These are phyloP conservation scores for Phalloptychus januarius DNA, from an alignment of 2,797 vertebrate species.

Conservation along the genomic window DNA sequence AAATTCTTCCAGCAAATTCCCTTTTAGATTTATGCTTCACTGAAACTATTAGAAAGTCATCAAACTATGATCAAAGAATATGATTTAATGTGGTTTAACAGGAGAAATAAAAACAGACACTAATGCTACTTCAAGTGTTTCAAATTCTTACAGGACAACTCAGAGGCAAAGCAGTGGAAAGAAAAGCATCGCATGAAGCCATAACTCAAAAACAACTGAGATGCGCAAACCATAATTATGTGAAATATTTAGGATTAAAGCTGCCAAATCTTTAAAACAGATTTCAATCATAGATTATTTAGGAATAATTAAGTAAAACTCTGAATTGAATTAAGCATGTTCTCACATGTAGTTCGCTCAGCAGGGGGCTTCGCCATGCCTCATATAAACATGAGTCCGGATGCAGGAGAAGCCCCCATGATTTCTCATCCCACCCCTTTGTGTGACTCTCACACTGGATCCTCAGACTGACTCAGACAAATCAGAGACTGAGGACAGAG, in stretches of 20 bases:
- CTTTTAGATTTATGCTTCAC: constrained; percentile 62
- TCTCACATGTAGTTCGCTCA: neutral
- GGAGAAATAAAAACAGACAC: constrained; percentile 25
- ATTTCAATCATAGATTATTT: constrained; percentile 24
- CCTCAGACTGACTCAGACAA: constrained; percentile 50
- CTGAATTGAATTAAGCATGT: neutral
- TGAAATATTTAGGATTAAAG: constrained; percentile 11
- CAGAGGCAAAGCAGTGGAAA: constrained; percentile 8
- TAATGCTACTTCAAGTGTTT: constrained; percentile 36
- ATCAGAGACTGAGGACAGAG: constrained; percentile 45
- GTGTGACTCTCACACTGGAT: constrained; percentile 34
- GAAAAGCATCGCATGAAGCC: neutral
- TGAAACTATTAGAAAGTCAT: constrained; percentile 50
- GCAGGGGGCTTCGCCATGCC: neutral
- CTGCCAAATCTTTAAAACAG: neutral
- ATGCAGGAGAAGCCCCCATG: constrained; percentile 37
- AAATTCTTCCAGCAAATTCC: constrained; percentile 35
- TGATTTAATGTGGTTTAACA: constrained; percentile 19
- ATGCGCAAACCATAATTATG: constrained; percentile 13
- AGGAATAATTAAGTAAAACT: neutral
- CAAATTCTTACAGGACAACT: constrained; percentile 23
- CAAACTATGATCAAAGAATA: constrained; percentile 46
- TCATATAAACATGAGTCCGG: constrained; percentile 39
- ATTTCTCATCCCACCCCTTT: constrained; percentile 56
- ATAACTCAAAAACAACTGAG: constrained; percentile 35